These are phyloP conservation scores for Aleiodes sp. DNA, from an alignment of 1,140 invertebrate species.

Conservation along the genomic window DNA sequence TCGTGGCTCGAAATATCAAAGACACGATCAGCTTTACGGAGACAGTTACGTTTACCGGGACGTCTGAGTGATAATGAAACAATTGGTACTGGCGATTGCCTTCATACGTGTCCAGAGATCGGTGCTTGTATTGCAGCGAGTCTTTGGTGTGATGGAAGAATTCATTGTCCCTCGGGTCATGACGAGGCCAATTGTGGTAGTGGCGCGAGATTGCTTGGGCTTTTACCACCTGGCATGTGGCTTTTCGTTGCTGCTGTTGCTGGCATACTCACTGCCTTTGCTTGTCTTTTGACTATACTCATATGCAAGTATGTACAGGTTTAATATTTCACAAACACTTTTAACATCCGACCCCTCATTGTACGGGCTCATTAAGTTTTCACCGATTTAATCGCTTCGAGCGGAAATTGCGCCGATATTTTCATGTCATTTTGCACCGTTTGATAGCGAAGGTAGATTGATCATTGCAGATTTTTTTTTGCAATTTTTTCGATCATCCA, in stretches of 20 bases:
- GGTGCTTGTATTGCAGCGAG: constrained; percentile 86
- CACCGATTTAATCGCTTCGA: too few relatives aligned
- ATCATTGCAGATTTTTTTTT: too few relatives aligned
- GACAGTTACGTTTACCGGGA: constrained; percentile 68
- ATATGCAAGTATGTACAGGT: constrained; percentile 56
- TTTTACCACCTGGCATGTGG: constrained; percentile 65
- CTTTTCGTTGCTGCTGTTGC: constrained; percentile 60
- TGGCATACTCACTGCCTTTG: constrained; percentile 63
- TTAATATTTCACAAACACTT: too few relatives aligned
- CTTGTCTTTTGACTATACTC: constrained; percentile 59
- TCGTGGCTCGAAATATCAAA: constrained; percentile 79
- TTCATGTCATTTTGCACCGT: too few relatives aligned
- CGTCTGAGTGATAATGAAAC: constrained; percentile 69
- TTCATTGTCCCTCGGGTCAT: constrained; percentile 85
- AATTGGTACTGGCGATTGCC: constrained; percentile 69
- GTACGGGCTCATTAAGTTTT: too few relatives aligned
- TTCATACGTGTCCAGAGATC: constrained; percentile 84
- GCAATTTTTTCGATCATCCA: too few relatives aligned
- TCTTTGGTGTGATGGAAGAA: constrained; percentile 87
- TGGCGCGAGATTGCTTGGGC: constrained; percentile 59
- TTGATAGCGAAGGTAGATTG: too few relatives aligned
- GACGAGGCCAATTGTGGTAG: constrained; percentile 80
- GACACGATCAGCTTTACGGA: constrained; percentile 71
- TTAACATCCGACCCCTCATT: too few relatives aligned
- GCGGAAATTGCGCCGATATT: too few relatives aligned